These are phyloP conservation scores for Coptodon bakossiorum DNA, from an alignment of 2,113 vertebrate species.

Conservation along the genomic window DNA sequence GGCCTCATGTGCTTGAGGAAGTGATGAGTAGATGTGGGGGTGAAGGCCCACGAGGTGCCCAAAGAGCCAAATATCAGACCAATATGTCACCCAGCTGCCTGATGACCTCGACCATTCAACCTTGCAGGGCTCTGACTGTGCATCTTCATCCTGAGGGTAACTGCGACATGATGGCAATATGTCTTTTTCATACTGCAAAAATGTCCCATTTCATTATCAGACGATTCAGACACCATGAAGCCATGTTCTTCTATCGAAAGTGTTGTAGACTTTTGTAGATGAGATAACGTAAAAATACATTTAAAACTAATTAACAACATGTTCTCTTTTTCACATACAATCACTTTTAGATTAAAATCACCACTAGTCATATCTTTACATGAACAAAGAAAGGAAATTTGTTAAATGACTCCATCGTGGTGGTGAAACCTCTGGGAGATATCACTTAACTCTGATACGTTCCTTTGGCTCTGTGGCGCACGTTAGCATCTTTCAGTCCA, in stretches of 20 bases:
- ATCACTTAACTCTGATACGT: not conserved
- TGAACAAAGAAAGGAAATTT: not conserved
- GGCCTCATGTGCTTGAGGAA: constrained; percentile 55
- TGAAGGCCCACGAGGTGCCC: constrained; percentile 50
- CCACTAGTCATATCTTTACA: not conserved
- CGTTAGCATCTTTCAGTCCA: not conserved
- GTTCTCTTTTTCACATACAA: not conserved
- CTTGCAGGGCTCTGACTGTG: constrained; percentile 73
- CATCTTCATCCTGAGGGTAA: constrained; percentile 39
- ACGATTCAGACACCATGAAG: not conserved
- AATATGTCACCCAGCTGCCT: constrained; percentile 68
- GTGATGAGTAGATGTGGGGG: constrained; percentile 32
- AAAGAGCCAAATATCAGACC: constrained; percentile 46
- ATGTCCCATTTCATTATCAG: not conserved
- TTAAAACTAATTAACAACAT: not conserved
- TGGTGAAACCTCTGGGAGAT: not conserved
- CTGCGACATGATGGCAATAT: constrained; percentile 15
- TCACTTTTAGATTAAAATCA: not conserved
- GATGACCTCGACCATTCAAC: constrained; percentile 63
- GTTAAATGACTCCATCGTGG: not conserved
- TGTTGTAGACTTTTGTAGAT: not conserved
- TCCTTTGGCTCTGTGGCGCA: not conserved
- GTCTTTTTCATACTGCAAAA: constrained; percentile 21
- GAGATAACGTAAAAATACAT: not conserved
- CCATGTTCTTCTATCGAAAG: not conserved